Evolutionary conservation across 2,797 vertebrate species (phyloP), one percentile per base, ranked within the genome.

Genomic region (Cottoperca gobio): DNA sequence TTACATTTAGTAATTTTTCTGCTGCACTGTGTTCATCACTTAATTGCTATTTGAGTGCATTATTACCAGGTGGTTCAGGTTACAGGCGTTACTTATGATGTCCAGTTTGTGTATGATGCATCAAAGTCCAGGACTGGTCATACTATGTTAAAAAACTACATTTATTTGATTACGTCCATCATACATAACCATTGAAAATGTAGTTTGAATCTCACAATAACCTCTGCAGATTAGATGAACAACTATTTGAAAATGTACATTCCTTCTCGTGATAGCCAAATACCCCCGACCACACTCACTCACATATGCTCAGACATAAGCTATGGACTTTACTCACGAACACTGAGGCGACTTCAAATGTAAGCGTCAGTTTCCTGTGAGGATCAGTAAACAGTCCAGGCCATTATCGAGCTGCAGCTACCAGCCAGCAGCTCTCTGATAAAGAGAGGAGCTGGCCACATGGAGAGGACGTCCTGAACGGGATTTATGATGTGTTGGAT

Each of bases 321-420:
- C 54, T 37, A 11, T 91, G 91, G 89, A 91, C 93, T 93, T 93
- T 87, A 88, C 84, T 82, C 90, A 71, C 50, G 21, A 52, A 83
- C 76, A 67, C 70, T 63, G 84, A 82, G 87, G 86, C 82, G 86
- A 79, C 83, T 87, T 82, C 84, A 33, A 87, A 82, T 76, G 83
- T 88, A 74, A 93, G 84, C 74, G 78, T 82, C 78, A 81, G 91
- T 84, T 93, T 94, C 90, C 91, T 84, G 89, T 69, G 58, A 60
- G 68, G 70, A 88, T 94, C 88, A 87, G 91, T 93, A 94, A 95
- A 94, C 93, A 94, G 71, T 87, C 45, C 48, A 23, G 81, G 76
- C 67, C 61, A 58, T 92, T 92, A 92, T 89, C 84, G 55, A 84
- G 81, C 79, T 59, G 66, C 76, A 80, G 88, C 89, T 78, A 79